Evolutionary conservation across 1,140 invertebrate species (phyloP), one percentile per base, ranked within the genome.

Genomic region (Hyles euphorbiae): DNA sequence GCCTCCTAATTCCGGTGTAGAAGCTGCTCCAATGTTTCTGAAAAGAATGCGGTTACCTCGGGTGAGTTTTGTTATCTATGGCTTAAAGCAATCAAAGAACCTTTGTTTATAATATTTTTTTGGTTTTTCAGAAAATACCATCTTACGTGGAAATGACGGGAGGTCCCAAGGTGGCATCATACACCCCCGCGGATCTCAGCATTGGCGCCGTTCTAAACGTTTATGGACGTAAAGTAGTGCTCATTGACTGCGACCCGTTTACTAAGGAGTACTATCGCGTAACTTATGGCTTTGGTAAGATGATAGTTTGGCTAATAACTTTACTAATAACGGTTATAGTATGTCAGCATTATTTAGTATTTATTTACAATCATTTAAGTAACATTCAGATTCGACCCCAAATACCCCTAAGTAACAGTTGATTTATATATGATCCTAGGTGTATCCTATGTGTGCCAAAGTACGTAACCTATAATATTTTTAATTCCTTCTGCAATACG

Each of bases 241-340:
- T 98, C 0, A 95, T 93, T 0, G 94, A 97, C 77, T 95, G 96
- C 65, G 97, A 98, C 87, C 89, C 91, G 11, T 97, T 95, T 70
- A 98, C 97, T 0, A 96, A 94, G 78, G 92, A 95, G 47, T 98
- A 96, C 88, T 98, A 97, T 81, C 92, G 93, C 65, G 92, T 91
- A 40, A 92, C 90, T 11, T 90, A 89, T 65, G 89, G 89, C 11
- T 81, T 89, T 61, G 88, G 89, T 89, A 69, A 63, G 70, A 40
- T 40, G 8, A 40, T n/a, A n/a, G n/a, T n/a, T n/a, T n/a, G n/a
- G n/a, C n/a, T n/a, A n/a, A n/a, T n/a, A n/a, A n/a, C n/a, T n/a
- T n/a, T n/a, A n/a, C n/a, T n/a, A n/a, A n/a, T n/a, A n/a, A n/a
- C n/a, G n/a, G n/a, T n/a, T n/a, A n/a, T n/a, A 22, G 22, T 22